Evolutionary conservation across 2,888 invertebrate species (phyloP).

Genomic region (Sabatieria punctata): DNA sequence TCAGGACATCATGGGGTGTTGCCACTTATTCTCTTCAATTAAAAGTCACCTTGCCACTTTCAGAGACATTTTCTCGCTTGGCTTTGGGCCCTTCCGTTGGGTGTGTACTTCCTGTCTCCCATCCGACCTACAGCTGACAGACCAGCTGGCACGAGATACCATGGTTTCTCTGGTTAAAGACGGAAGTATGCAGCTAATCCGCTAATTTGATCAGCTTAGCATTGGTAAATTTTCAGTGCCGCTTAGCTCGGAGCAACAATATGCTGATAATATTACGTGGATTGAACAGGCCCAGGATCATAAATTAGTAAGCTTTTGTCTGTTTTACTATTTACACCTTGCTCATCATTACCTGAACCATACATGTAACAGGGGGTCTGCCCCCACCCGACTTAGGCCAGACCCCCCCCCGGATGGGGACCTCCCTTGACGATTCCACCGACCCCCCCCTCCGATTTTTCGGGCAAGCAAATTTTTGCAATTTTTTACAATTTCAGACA

Average conservation of each 20-base stretch:
- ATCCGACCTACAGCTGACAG: conserved; percentile 41
- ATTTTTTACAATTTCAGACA: too few relatives aligned
- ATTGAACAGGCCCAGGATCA: conserved; percentile 42
- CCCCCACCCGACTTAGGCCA: too few relatives aligned
- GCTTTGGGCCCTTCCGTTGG: conserved; percentile 50
- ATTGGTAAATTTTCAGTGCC: neutral
- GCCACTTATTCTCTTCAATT: neutral
- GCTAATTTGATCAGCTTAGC: neutral
- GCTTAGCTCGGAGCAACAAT: conserved; percentile 36
- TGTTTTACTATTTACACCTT: conserved; percentile 12
- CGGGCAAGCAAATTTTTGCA: too few relatives aligned
- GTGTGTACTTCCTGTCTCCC: conserved; percentile 43
- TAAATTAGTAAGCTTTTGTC: conserved; percentile 36
- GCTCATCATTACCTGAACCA: conserved; percentile 1
- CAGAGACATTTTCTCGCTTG: conserved; percentile 45
- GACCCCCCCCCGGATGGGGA: too few relatives aligned
- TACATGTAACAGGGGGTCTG: too few relatives aligned
- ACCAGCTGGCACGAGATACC: conserved; percentile 39
- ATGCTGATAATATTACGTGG: conserved; percentile 44
- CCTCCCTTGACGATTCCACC: too few relatives aligned
- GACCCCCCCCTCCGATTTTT: too few relatives aligned
- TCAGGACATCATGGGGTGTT: conserved; percentile 47
- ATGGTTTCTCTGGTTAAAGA: conserved; percentile 32
- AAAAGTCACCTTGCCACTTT: conserved; percentile 5
- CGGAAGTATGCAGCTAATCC: conserved; percentile 13